Percentiles rank a stretch among this genome's conserved stretches.
These are phyloP conservation scores for Muntiacus muntjak DNA, from an alignment of 2,113 vertebrate genomes.

Conservation along the genomic window DNA sequence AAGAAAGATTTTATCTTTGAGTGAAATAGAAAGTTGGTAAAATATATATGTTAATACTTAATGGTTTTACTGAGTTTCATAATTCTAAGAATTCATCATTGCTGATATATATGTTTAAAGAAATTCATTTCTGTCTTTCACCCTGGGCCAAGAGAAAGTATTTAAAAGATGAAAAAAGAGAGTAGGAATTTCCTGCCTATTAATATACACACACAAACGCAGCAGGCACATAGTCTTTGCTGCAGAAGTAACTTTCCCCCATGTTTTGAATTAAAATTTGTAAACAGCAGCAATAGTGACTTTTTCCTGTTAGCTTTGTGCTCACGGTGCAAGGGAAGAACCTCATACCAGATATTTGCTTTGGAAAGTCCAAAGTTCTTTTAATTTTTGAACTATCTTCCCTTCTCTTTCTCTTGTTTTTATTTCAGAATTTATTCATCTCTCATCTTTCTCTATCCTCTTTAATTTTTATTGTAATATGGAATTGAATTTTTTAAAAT, in stretches of 20 bases:
- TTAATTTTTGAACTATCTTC: neutral
- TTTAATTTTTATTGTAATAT: neutral
- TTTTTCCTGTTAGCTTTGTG: neutral
- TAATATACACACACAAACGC: neutral
- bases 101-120: neutral
- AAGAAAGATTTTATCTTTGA: conserved; percentile 6
- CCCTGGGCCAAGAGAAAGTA: neutral
- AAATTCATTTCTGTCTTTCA: conserved; percentile 52
- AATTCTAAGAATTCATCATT: conserved; percentile 38
- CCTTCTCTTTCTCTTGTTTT: neutral
- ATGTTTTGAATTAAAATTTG: neutral
- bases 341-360: neutral
- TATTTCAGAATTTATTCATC: neutral
- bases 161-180: conserved; percentile 56
- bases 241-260: neutral
- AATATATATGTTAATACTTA: conserved; percentile 23
- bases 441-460: neutral
- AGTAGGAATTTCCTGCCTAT: conserved; percentile 28
- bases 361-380: neutral
- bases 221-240: neutral
- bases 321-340: neutral
- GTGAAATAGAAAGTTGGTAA: conserved; percentile 31
- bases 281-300: neutral
- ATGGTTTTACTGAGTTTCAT: neutral
- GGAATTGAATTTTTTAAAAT: neutral